Evolutionary conservation across 2,113 vertebrate genomes (phyloP).

Genomic region (Malurus alboscapulatus): DNA sequence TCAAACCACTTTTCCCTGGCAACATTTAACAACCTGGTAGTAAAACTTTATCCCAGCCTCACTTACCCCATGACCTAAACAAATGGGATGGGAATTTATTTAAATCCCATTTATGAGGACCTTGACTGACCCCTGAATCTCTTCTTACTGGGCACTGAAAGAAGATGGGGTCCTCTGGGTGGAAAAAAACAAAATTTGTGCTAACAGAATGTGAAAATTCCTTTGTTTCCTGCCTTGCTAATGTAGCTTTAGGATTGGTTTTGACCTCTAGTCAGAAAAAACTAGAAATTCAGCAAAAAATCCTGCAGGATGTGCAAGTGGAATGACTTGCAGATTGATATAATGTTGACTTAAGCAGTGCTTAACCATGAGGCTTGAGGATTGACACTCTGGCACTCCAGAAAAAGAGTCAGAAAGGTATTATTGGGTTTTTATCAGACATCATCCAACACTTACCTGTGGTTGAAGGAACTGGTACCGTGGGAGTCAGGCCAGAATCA

Average conservation of each 20-base stretch:
- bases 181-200: not conserved
- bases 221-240: not conserved
- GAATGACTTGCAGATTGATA: not conserved
- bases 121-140: not conserved
- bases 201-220: not conserved
- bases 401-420: not conserved
- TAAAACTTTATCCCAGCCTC: not conserved
- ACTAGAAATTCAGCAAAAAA: not conserved
- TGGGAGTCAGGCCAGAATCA: slow-evolving; percentile 91
- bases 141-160: not conserved
- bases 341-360: not conserved
- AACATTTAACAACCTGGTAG: not conserved
- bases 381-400: not conserved
- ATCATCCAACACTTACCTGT: slow-evolving; percentile 80
- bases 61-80: not conserved
- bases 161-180: not conserved
- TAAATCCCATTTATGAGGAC: not conserved
- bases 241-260: not conserved
- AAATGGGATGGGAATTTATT: not conserved
- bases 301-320: not conserved
- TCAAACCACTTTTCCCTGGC: not conserved
- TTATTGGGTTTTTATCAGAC: not conserved
- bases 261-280: not conserved
- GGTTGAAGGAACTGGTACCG: slow-evolving; percentile 84
- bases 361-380: not conserved